These are phyloP conservation scores for Eubucco bourcierii DNA, from an alignment of 2,113 vertebrate species.

Conservation along the genomic window DNA sequence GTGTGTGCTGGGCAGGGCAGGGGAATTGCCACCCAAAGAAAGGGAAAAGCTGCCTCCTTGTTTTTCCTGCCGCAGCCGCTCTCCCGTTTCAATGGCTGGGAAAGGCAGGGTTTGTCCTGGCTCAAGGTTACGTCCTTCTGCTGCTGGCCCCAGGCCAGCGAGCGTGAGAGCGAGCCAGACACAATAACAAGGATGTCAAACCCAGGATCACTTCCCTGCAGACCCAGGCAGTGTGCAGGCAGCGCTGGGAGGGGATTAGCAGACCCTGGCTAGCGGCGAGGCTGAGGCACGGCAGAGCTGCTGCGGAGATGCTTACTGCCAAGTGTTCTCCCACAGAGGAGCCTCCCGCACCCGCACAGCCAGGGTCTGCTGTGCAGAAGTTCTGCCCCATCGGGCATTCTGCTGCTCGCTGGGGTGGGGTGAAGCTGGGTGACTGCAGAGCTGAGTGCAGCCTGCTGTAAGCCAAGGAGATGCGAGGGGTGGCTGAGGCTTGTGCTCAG, in stretches of 20 bases:
- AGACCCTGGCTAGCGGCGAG: background rate
- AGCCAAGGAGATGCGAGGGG: background rate
- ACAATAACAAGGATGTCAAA: slow-evolving; percentile 57
- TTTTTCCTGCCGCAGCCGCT: slow-evolving; percentile 30
- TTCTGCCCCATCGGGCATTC: background rate
- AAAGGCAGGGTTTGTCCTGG: background rate
- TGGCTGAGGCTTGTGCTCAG: background rate
- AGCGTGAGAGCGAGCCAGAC: slow-evolving; percentile 40
- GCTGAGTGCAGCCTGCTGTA: background rate
- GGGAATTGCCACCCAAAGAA: background rate
- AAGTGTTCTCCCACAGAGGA: background rate
- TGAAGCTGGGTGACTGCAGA: background rate
- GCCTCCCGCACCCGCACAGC: accelerated
- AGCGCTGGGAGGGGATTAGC: background rate
- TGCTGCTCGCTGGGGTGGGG: background rate
- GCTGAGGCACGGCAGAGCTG: background rate
- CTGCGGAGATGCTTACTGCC: background rate
- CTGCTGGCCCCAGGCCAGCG: slow-evolving; percentile 43
- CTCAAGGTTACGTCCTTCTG: slow-evolving; percentile 53
- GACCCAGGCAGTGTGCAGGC: background rate
- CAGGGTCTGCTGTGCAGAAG: background rate
- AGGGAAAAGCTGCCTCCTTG: slow-evolving; percentile 47
- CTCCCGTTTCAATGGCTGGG: slow-evolving; percentile 16
- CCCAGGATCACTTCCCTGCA: slow-evolving; percentile 39
- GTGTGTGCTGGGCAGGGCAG: background rate